Base-by-base conservation (phyloP, 2,888 invertebrate genomes). In the Microctonus aethiopoides region DNA sequence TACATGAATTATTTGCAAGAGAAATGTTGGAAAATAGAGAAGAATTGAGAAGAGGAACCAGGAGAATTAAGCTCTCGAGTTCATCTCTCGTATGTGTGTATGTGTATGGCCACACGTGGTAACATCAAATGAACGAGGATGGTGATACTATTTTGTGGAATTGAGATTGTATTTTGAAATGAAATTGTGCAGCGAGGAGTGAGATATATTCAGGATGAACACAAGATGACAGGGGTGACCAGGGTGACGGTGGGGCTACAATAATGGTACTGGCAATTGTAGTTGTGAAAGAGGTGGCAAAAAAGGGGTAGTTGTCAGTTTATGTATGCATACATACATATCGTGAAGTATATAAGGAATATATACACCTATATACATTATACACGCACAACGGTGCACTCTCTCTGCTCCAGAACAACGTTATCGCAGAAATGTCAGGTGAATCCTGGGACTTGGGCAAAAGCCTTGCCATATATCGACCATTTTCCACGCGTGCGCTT, bases 381-480 rank as follows among this genome's bases (percentile, higher is more conserved):
- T n/a, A 16, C 16, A 46, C 16, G 46, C 16, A 16, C 46, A 46
- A 46, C 16, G 16, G 46, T 46, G 46, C 20, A 13, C 16, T 16
- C 46, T 6, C 72, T 64, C 70, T 64, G 46, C 59, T 63, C n/a
- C n/a, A n/a, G n/a, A n/a, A 56, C 71, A 54, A 32, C 46, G 74
- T 70, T 72, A 74, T 75, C 75, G n/a, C n/a, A 68, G 74, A 67
- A 71, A 62, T 68, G 74, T 74, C 72, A 75, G 70, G 72, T 74
- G 72, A 74, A 66, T 71, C 60, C 71, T 65, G 59, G 67, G 56
- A 62, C 61, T 56, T 39, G 29, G 24, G 59, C 60, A 7, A 29
- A 7, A 52, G 36, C 54, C n/a, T 39, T 52, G 24, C 29, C 39
- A 69, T 71, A 71, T 74, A 68, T 74, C 74, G 70, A 74, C 70